phyloP scores from a whole-genome alignment of 2,797 vertebrate species.

The Bovichtus diacanthus region DNA sequence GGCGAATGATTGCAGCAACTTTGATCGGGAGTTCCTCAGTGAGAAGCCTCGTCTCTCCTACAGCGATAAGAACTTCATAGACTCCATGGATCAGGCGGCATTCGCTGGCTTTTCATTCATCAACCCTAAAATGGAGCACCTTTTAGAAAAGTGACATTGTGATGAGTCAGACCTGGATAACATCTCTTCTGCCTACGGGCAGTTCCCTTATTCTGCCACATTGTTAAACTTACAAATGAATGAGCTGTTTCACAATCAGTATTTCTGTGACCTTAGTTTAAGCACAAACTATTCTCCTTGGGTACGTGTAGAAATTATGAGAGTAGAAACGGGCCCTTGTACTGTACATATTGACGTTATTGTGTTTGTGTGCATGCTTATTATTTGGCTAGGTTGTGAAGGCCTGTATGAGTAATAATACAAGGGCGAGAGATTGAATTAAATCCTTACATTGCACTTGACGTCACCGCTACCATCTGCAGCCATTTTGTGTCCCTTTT shows the following conservation, averaged over 20 bases:
- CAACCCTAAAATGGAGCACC: slow-evolving; percentile 92
- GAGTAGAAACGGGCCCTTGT: slow-evolving; percentile 58
- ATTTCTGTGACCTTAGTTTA: slow-evolving; percentile 60
- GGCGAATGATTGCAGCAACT: slow-evolving; percentile 95
- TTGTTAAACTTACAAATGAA: slow-evolving; percentile 43
- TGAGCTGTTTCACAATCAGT: slow-evolving; percentile 59
- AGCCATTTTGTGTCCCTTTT: slow-evolving; percentile 42
- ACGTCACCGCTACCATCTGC: slow-evolving; percentile 42
- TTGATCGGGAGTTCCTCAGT: slow-evolving; percentile 96
- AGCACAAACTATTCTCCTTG: slow-evolving; percentile 51
- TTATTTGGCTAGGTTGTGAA: slow-evolving; percentile 61
- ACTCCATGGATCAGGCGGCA: slow-evolving; percentile 97
- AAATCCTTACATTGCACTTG: slow-evolving; percentile 56
- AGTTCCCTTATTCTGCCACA: slow-evolving; percentile 33
- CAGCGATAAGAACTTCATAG: slow-evolving; percentile 97
- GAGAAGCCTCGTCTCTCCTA: slow-evolving; percentile 96
- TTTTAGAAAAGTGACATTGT: slow-evolving; percentile 87
- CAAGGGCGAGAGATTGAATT: slow-evolving; percentile 41
- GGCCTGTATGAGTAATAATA: slow-evolving; percentile 61
- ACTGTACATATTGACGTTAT: slow-evolving; percentile 71
- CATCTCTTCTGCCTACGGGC: slow-evolving; percentile 43
- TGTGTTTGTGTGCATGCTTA: slow-evolving; percentile 77
- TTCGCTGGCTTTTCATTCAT: slow-evolving; percentile 97
- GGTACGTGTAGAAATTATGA: slow-evolving; percentile 63
- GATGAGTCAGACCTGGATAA: slow-evolving; percentile 14